These are phyloP conservation scores for Eclectus roratus DNA, from an alignment of 2,113 vertebrate species.

Conservation along the genomic window DNA sequence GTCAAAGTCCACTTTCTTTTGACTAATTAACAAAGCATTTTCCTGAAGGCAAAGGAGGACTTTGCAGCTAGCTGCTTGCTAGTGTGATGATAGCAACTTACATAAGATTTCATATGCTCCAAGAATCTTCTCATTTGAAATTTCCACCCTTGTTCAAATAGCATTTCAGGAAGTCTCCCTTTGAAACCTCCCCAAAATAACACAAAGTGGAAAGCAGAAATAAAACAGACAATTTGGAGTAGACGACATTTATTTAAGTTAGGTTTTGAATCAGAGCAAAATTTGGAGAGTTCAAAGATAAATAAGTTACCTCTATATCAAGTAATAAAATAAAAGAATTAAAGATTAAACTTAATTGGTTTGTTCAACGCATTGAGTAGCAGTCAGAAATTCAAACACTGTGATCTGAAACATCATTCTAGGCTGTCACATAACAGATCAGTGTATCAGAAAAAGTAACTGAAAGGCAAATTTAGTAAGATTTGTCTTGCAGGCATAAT, in stretches of 20 bases:
- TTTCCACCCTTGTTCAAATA: background rate
- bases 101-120: background rate
- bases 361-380: background rate
- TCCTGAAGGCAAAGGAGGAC: background rate
- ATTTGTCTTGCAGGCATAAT: background rate
- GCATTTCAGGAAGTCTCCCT: background rate
- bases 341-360: background rate
- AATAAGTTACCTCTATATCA: background rate
- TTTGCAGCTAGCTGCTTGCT: background rate
- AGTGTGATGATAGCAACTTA: background rate
- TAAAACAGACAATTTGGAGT: conserved; percentile 8
- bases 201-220: background rate
- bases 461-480: background rate
- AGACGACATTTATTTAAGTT: conserved; percentile 19
- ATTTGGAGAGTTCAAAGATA: background rate
- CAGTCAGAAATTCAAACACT: background rate
- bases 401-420: background rate
- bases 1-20: background rate
- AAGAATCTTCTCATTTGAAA: background rate
- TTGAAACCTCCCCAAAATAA: background rate
- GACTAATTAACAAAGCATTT: background rate
- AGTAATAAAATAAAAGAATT: background rate
- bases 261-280: background rate
- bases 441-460: background rate
- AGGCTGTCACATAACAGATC: background rate